phyloP scores from a whole-genome alignment of 1,140 invertebrate species.

The Zaprionus vittiger region DNA sequence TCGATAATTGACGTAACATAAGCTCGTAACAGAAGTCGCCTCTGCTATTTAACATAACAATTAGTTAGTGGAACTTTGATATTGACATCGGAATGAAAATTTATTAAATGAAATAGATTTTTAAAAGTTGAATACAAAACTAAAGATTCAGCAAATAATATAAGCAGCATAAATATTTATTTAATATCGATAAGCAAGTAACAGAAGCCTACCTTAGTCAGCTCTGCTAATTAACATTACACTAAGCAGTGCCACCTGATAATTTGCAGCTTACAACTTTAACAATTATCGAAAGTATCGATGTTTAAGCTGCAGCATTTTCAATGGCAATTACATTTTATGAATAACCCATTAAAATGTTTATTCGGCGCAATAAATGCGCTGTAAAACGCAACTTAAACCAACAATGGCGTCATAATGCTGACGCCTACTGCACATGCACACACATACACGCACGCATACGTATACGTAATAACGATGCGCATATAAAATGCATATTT shows the following conservation, averaged over 20 bases:
- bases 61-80: too few relatives aligned
- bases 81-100: neutral
- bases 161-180: too few relatives aligned
- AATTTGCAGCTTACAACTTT: neutral
- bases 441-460: neutral
- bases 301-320: neutral
- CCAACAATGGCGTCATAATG: conserved; percentile 34
- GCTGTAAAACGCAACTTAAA: conserved; percentile 18
- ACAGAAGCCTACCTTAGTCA: neutral
- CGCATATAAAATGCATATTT: conserved; percentile 71
- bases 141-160: neutral
- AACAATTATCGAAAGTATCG: conserved; percentile 1
- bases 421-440: neutral
- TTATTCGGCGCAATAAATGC: neutral
- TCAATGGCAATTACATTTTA: neutral
- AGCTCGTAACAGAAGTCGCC: neutral
- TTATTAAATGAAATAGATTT: neutral
- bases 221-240: conserved; percentile 1
- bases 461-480: conserved; percentile 9
- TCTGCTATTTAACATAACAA: neutral
- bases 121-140: neutral
- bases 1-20: neutral
- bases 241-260: neutral
- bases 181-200: neutral
- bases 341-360: conserved; percentile 11